A percentile compares a stretch with the other conserved stretches of the same genome.
Conservation (phyloP, 2,888 invertebrate species). For the Sericinus montela region DNA sequence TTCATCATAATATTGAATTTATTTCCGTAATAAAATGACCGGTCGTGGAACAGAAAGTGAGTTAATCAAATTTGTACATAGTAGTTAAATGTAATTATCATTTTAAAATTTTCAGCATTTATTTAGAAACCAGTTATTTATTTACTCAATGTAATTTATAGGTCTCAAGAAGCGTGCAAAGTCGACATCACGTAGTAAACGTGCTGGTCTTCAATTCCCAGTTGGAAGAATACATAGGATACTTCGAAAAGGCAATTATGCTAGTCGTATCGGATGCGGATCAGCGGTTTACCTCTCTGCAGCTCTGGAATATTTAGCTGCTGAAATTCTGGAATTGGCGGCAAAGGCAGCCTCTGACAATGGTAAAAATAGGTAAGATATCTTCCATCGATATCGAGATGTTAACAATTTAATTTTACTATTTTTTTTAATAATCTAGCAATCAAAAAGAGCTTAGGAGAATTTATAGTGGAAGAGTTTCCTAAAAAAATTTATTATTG, state of each 20-base stretch:
- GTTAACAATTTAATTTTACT: too few species aligned
- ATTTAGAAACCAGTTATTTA: neutral
- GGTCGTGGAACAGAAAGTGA: neutral
- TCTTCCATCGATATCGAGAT: neutral
- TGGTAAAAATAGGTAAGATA: conserved; percentile 77
- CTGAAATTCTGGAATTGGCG: conserved; percentile 84
- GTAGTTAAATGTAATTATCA: too few species aligned
- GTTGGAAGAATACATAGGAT: conserved; percentile 81
- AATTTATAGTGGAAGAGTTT: too few species aligned
- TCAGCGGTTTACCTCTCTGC: conserved; percentile 78
- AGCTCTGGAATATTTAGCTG: conserved; percentile 84
- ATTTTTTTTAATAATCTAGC: too few species aligned
- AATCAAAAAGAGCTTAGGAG: too few species aligned
- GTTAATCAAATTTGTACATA: neutral
- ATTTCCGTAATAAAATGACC: neutral
- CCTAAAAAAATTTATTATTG: too few species aligned
- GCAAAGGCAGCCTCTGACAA: conserved; percentile 84
- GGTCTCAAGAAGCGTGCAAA: conserved; percentile 42
- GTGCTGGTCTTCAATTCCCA: conserved; percentile 80
- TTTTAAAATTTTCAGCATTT: neutral
- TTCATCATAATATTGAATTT: too few species aligned
- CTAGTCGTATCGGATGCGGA: conserved; percentile 77
- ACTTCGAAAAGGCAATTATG: conserved; percentile 81
- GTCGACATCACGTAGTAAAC: conserved; percentile 69
- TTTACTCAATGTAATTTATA: neutral